phyloP scores from a whole-genome alignment of 2,888 invertebrate genomes.

The Spodoptera exigua region DNA sequence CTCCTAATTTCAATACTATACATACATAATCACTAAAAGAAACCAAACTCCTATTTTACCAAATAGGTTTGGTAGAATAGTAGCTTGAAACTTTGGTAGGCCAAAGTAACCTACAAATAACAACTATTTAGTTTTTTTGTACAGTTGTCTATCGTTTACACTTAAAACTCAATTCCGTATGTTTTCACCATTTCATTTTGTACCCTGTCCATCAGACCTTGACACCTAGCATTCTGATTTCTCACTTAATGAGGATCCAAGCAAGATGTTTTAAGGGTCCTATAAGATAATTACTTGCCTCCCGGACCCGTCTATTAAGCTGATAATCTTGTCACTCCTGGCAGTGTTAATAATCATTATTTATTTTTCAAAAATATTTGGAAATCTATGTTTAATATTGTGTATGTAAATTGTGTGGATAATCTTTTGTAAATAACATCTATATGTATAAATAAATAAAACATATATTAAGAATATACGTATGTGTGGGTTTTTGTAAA shows the following conservation, averaged over 20 bases:
- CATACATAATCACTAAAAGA: too few relatives aligned
- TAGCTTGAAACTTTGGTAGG: too few relatives aligned
- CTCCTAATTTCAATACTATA: too few relatives aligned
- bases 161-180: constrained; percentile 15
- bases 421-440: constrained; percentile 17
- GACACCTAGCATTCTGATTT: constrained; percentile 44
- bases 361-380: constrained; percentile 24
- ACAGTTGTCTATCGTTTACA: background rate
- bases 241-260: constrained; percentile 52
- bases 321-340: constrained; percentile 31
- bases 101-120: too few relatives aligned
- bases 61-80: too few relatives aligned
- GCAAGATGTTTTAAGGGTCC: constrained; percentile 32
- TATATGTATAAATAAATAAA: too few relatives aligned
- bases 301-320: constrained; percentile 24
- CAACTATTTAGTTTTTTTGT: too few relatives aligned
- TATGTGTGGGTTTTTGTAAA: too few relatives aligned
- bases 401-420: constrained; percentile 10
- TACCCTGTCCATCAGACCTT: constrained; percentile 54
- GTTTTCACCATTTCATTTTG: constrained; percentile 54
- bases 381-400: constrained; percentile 20
- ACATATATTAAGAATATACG: too few relatives aligned
- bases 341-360: constrained; percentile 16
- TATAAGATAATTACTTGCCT: constrained; percentile 25
- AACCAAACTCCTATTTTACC: too few relatives aligned